These are phyloP conservation scores for Diuraphis noxia DNA, from an alignment of 1,140 invertebrate species.

Conservation along the genomic window DNA sequence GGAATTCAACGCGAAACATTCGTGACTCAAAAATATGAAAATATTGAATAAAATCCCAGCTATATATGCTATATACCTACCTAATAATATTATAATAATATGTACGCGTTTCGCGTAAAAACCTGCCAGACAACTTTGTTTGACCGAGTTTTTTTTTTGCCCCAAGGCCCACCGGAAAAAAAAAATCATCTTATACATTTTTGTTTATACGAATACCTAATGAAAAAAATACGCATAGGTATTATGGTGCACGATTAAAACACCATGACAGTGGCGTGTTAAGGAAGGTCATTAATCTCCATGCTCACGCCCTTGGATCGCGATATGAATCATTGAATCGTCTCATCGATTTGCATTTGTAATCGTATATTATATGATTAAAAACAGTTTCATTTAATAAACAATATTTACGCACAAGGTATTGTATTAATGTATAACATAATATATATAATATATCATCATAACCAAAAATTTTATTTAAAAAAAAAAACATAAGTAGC, in stretches of 20 bases:
- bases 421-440: neutral
- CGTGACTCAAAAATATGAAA: neutral
- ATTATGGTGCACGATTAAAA: neutral
- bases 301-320: conserved; percentile 28
- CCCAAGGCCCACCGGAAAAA: conserved; percentile 36
- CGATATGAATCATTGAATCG: conserved; percentile 36
- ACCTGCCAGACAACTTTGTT: neutral
- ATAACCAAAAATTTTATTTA: neutral
- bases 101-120: neutral
- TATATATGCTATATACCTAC: neutral
- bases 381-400: neutral
- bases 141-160: neutral
- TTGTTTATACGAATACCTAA: neutral
- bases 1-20: neutral
- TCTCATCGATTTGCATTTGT: neutral
- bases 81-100: neutral
- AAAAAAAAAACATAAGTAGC: neutral
- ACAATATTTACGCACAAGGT: neutral
- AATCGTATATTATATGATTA: neutral
- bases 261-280: conserved; percentile 34
- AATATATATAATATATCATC: neutral
- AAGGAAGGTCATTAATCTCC: conserved; percentile 52
- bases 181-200: neutral
- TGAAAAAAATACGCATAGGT: neutral
- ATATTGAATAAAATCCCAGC: neutral